These are phyloP conservation scores for Perca schrenkii DNA, from an alignment of 2,113 vertebrate genomes.

Conservation along the genomic window DNA sequence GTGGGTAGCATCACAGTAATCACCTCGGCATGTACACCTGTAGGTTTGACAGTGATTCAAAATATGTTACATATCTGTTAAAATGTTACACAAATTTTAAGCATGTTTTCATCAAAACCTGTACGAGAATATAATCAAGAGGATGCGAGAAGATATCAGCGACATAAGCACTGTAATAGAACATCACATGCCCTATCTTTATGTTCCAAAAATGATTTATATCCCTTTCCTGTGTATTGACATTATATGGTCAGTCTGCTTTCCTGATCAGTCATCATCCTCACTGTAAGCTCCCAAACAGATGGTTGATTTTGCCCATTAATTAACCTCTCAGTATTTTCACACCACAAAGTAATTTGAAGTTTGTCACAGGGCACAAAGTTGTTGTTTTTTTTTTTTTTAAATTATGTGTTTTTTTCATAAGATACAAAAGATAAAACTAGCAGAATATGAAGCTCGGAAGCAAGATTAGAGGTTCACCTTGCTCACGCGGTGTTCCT, in stretches of 20 bases:
- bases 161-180: background rate
- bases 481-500: constrained; percentile 58
- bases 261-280: constrained; percentile 17
- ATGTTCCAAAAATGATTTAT: constrained; percentile 4
- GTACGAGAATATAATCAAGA: background rate
- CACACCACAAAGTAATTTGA: constrained; percentile 39
- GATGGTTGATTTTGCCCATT: constrained; percentile 41
- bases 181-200: background rate
- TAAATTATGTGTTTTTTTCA: background rate
- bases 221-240: background rate
- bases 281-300: constrained; percentile 27
- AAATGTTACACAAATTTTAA: background rate
- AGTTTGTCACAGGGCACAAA: constrained; percentile 31
- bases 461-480: constrained; percentile 55
- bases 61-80: background rate
- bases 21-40: constrained; percentile 11
- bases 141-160: background rate
- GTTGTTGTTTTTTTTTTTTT: background rate
- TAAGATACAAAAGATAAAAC: constrained; percentile 40
- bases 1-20: constrained; percentile 27
- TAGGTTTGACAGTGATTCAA: constrained; percentile 15
- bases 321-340: constrained; percentile 58
- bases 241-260: background rate
- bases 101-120: background rate
- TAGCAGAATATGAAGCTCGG: constrained; percentile 14